A percentile compares a stretch with the other conserved stretches of the same genome.
phyloP scores from a whole-genome alignment of 1,140 invertebrate species.

The Drosophila orena region DNA sequence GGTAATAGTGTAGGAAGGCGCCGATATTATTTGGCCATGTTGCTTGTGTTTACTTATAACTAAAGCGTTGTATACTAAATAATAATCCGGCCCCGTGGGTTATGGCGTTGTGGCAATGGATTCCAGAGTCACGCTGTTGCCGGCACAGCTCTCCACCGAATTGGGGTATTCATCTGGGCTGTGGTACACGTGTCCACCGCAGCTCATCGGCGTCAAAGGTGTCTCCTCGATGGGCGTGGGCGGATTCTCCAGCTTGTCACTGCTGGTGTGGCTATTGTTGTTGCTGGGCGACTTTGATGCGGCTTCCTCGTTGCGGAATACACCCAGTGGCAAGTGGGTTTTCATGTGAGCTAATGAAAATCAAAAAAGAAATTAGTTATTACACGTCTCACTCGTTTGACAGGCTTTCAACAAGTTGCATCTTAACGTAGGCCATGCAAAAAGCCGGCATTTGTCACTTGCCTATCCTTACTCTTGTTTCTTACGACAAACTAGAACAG shows the following conservation, averaged over 20 bases:
- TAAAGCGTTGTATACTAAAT: slow-evolving; percentile 61
- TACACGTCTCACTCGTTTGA: background rate
- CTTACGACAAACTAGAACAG: slow-evolving; percentile 2
- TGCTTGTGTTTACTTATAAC: slow-evolving; percentile 26
- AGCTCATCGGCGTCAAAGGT: slow-evolving; percentile 32
- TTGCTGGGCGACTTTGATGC: slow-evolving; percentile 27
- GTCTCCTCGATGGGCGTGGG: slow-evolving; percentile 24
- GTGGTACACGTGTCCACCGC: slow-evolving; percentile 19
- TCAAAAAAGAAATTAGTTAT: slow-evolving; percentile 6
- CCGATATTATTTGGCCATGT: slow-evolving; percentile 33
- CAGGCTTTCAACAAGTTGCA: background rate
- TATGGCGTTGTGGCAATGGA: slow-evolving; percentile 57
- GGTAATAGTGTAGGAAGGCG: slow-evolving; percentile 57
- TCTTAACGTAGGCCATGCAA: slow-evolving; percentile 32
- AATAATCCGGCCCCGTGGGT: slow-evolving; percentile 58
- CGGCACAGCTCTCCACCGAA: slow-evolving; percentile 62
- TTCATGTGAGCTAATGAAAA: slow-evolving; percentile 66
- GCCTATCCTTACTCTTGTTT: slow-evolving; percentile 1
- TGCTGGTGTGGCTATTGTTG: background rate
- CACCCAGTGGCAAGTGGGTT: slow-evolving; percentile 62
- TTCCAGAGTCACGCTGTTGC: slow-evolving; percentile 44
- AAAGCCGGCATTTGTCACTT: slow-evolving; percentile 1
- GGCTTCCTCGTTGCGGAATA: slow-evolving; percentile 49
- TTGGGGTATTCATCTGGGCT: slow-evolving; percentile 54
- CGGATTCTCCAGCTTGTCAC: slow-evolving; percentile 19